Evolutionary conservation across 2,888 invertebrate species (phyloP).

Genomic region (Portevinia maculata): DNA sequence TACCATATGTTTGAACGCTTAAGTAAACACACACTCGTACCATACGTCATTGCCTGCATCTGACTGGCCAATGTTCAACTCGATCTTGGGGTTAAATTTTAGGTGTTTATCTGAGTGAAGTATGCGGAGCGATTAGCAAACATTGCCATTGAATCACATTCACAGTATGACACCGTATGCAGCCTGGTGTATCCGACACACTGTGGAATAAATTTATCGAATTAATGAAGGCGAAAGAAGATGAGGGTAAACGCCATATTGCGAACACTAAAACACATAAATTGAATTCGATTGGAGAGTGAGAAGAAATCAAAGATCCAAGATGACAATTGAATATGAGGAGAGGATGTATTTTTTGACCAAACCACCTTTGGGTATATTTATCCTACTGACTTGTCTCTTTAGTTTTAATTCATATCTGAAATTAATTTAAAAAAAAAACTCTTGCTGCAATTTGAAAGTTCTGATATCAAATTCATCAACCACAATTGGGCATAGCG

Average conservation of each 20-base stretch:
- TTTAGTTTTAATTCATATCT: no score
- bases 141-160: slow-evolving; percentile 28
- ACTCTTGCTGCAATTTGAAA: no score
- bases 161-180: slow-evolving; percentile 27
- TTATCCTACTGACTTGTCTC: no score
- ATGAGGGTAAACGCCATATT: slow-evolving; percentile 11
- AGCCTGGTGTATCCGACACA: slow-evolving; percentile 3
- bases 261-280: slow-evolving; percentile 13
- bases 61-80: slow-evolving; percentile 11
- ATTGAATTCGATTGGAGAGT: not conserved
- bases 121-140: slow-evolving; percentile 67
- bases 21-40: slow-evolving; percentile 43
- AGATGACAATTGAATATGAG: not conserved
- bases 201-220: slow-evolving; percentile 15
- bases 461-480: no score
- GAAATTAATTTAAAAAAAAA: no score
- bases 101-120: slow-evolving; percentile 62
- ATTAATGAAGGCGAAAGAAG: slow-evolving; percentile 11
- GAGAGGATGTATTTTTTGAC: not conserved
- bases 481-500: no score
- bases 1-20: slow-evolving; percentile 52
- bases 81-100: slow-evolving; percentile 35
- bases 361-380: no score
- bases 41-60: slow-evolving; percentile 36
- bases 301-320: not conserved